Evolutionary conservation across 2,113 vertebrate species (phyloP), one percentile per base, ranked within the genome.

Genomic region (Salvator merianae): DNA sequence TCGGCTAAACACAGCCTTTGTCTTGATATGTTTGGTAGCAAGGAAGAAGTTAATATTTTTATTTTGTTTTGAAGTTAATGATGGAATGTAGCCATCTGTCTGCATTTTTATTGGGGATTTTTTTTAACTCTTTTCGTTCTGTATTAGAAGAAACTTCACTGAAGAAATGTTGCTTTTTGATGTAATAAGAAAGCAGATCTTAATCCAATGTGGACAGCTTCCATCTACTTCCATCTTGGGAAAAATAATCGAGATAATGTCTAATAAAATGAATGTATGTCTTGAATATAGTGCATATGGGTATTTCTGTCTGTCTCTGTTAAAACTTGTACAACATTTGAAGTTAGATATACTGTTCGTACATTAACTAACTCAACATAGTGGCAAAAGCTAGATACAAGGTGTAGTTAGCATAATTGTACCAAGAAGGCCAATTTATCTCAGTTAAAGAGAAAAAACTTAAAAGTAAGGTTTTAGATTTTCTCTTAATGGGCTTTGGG

Each of bases 1-100:
- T 38, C 81, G 82, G 81, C 43, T 84, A 68, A 81, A 81, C 79
- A 2, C 43, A 0, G 9, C 10, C 0, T 82, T 34, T 9, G 74
- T 70, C 24, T 69, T 84, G 1, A 9, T 24, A 10, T 66, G 78
- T 40, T 78, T 53, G 78, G 81, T 79, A n/a, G 30, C 78, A 71
- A 32, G 18, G 43, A 69, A 68, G 68, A 86, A 65, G 73, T 88
- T 85, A 79, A 81, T 87, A 83, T 83, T 88, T 90, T 76, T 86
- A 47, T 88, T 91, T 84, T 2, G 2, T 72, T 90, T 81, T 69
- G 86, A 83, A 88, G 82, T 77, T 88, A 86, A 85, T 83, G 87
- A 83, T 83, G 84, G 89, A 84, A 71, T 84, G 47, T 63, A 77
- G 36, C 90, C 89, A 90, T 90, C 88, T 90, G 85, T 63, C 86